phyloP scores from a whole-genome alignment of 1,140 invertebrate species.

The Brachionus manjavacas region DNA sequence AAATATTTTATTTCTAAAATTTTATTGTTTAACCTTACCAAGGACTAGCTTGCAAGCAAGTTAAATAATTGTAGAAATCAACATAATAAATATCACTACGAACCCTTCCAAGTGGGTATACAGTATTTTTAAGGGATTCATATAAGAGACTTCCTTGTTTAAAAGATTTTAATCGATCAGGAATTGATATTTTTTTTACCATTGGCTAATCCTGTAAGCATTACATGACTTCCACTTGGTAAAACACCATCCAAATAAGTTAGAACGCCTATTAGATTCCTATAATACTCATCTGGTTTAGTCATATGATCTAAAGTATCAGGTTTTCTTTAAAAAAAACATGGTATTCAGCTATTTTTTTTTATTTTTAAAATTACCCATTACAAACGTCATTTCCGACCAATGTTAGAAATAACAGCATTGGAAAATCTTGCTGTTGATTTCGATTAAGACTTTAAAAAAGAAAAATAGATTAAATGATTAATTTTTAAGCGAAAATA shows the following conservation, averaged over 20 bases:
- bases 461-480: not conserved
- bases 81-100: conserved; percentile 57
- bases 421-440: conserved; percentile 54
- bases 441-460: not conserved
- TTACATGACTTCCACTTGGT: conserved; percentile 57
- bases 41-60: conserved; percentile 57
- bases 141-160: conserved; percentile 53
- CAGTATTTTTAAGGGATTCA: conserved; percentile 53
- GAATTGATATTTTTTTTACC: conserved; percentile 45
- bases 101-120: conserved; percentile 59
- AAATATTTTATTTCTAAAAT: not conserved
- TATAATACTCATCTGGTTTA: conserved; percentile 52
- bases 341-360: not conserved
- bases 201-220: conserved; percentile 58
- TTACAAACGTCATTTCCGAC: conserved; percentile 62
- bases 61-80: conserved; percentile 59
- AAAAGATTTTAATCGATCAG: not conserved
- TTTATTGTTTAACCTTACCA: conserved; percentile 2
- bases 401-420: conserved; percentile 57
- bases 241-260: conserved; percentile 52
- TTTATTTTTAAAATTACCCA: conserved; percentile 48
- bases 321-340: conserved; percentile 46
- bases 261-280: conserved; percentile 53
- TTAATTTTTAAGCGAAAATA: not conserved
- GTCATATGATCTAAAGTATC: conserved; percentile 57